phyloP scores from a whole-genome alignment of 1,140 invertebrate species.

The Prorops nasuta region DNA sequence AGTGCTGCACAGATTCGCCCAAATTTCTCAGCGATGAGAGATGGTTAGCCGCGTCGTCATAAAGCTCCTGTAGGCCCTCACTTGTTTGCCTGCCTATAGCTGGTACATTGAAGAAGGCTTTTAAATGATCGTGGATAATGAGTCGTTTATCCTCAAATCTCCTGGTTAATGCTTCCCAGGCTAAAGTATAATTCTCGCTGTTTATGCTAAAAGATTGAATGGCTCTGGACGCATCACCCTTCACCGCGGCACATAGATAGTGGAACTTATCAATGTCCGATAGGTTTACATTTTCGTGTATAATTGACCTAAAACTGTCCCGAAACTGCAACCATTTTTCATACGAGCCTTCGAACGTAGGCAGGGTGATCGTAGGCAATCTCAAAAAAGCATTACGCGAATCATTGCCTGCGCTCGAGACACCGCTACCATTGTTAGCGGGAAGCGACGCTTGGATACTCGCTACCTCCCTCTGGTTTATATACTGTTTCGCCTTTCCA shows the following conservation, averaged over 20 bases:
- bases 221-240: conserved; percentile 30
- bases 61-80: conserved; percentile 14
- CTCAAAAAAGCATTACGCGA: no score
- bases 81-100: conserved; percentile 19
- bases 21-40: conserved; percentile 18
- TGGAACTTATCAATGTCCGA: conserved; percentile 32
- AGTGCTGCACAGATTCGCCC: conserved; percentile 10
- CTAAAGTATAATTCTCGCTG: conserved; percentile 37
- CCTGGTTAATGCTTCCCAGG: conserved; percentile 37
- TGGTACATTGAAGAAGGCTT: conserved; percentile 21
- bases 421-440: no score
- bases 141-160: conserved; percentile 42
- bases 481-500: no score
- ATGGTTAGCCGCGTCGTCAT: conserved; percentile 19
- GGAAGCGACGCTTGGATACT: no score
- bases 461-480: no score
- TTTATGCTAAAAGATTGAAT: conserved; percentile 35
- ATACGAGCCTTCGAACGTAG: conserved; percentile 31
- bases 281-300: conserved; percentile 27
- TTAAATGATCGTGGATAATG: conserved; percentile 38
- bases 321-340: conserved; percentile 35
- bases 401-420: no score
- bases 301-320: conserved; percentile 31
- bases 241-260: conserved; percentile 34
- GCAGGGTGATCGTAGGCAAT: conserved; percentile 33